phyloP scores from a whole-genome alignment of 2,888 invertebrate species.

The Andrena minutula region DNA sequence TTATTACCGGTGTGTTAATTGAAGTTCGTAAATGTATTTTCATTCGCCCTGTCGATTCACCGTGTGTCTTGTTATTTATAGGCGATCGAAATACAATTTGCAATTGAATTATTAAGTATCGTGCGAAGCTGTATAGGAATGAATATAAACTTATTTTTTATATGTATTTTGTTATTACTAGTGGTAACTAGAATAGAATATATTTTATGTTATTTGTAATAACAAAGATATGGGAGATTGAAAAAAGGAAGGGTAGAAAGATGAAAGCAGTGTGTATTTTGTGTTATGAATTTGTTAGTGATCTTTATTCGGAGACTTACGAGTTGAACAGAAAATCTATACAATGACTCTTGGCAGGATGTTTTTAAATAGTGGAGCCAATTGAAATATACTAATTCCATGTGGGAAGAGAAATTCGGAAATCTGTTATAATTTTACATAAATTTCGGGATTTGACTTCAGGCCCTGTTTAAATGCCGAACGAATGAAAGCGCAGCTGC shows the following conservation, averaged over 20 bases:
- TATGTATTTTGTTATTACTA: background rate
- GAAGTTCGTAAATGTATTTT: conserved; percentile 24
- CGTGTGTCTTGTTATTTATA: conserved; percentile 48
- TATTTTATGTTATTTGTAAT: background rate
- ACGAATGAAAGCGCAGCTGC: too few species aligned
- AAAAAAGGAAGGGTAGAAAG: background rate
- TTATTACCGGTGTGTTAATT: conserved; percentile 46
- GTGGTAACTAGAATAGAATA: background rate
- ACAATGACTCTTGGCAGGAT: too few species aligned
- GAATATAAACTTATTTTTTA: background rate
- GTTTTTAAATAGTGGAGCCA: too few species aligned
- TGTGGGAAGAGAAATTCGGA: too few species aligned
- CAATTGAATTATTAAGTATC: conserved; percentile 55
- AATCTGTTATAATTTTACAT: too few species aligned
- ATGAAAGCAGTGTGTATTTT: too few species aligned
- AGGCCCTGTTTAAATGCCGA: too few species aligned
- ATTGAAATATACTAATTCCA: too few species aligned
- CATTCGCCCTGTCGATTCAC: conserved; percentile 49
- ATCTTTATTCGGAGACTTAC: too few species aligned
- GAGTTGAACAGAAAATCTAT: too few species aligned
- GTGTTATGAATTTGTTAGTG: too few species aligned
- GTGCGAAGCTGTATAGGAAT: background rate
- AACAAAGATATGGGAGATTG: background rate
- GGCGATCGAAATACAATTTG: conserved; percentile 62
- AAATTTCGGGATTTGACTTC: too few species aligned